Base-by-base conservation (phyloP, 1,140 invertebrate genomes). In the Hylyphantes graminicola region DNA sequence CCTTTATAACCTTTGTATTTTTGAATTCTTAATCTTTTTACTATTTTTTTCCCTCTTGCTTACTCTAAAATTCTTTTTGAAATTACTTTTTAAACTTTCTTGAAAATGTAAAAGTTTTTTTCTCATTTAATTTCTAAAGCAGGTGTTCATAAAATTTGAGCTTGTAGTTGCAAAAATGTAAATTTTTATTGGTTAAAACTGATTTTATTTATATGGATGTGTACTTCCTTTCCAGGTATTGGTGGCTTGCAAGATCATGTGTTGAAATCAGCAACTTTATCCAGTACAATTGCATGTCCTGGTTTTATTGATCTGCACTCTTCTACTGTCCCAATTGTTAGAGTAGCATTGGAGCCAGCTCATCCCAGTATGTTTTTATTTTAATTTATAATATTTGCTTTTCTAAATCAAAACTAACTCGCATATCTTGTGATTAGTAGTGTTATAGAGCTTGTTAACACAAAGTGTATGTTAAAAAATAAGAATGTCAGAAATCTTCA, bases 301-400 rank as follows among this genome's bases (percentile, higher is more conserved):
- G 93, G 97, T 0, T 98, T 99, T 87, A 94, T 94, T 57, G 96
- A 98, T 88, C 89, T 96, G 57, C 93, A 95, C 87, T 93, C 94
- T 5, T 93, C 94, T 54, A 97, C 98, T 0, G 88, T 91, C 8
- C 91, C 91, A 0, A 98, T 99, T 86, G 91, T 99, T 0, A 92
- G 96, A 79, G 98, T 99, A 4, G 97, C 98, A 10, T 91, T 99
- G n/a, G 96, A 98, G 89, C 96, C 97, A 5, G 92, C 93, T 72
- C 93, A 96, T 89, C 93, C 95, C 0, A 92, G 90, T 91, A 86
- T 86, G 75, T 85, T 48, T 70, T 13, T 59, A 6, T 59, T 9
- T 59, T 59, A 59, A 3, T 59, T n/a, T 59, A 59, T 59, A 13
- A n/a, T 59, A n/a, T 35, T 35, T 35, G 1, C 35, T 35, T 35